These are phyloP conservation scores for Rhysida immarginata DNA, from an alignment of 1,140 invertebrate species.

Conservation along the genomic window DNA sequence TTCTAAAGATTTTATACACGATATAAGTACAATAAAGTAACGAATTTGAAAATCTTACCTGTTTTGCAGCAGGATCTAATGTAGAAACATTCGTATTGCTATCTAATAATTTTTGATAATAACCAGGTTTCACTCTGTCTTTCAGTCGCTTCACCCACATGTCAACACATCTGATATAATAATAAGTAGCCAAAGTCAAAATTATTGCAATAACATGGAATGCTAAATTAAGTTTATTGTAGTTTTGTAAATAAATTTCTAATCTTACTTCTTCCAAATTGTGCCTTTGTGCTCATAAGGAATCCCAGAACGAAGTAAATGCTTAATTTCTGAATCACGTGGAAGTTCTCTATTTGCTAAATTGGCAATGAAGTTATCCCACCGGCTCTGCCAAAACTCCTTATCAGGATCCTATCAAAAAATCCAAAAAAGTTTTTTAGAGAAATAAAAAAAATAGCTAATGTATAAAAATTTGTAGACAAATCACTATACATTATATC, in stretches of 20 bases:
- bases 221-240: neutral
- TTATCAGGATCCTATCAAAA: constrained; percentile 17
- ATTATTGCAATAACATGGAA: neutral
- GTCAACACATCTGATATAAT: constrained; percentile 16
- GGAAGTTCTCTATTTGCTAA: constrained; percentile 21
- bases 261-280: constrained; percentile 21
- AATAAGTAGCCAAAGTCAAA: no score
- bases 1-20: no score
- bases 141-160: constrained; percentile 19
- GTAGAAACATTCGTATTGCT: constrained; percentile 12
- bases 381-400: constrained; percentile 22
- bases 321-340: constrained; percentile 23
- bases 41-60: no score
- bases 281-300: constrained; percentile 27
- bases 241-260: constrained; percentile 1
- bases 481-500: no score
- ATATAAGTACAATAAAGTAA: no score
- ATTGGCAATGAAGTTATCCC: constrained; percentile 33
- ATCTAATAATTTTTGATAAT: constrained; percentile 25
- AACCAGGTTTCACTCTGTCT: constrained; percentile 20
- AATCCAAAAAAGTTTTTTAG: no score
- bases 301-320: constrained; percentile 24
- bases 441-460: no score
- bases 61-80: constrained; percentile 23
- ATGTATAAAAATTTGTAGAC: no score